A percentile compares a stretch with the other conserved stretches of the same genome.
These are phyloP conservation scores for Paramormyrops kingsleyae DNA, from an alignment of 2,113 vertebrate genomes.

Conservation along the genomic window DNA sequence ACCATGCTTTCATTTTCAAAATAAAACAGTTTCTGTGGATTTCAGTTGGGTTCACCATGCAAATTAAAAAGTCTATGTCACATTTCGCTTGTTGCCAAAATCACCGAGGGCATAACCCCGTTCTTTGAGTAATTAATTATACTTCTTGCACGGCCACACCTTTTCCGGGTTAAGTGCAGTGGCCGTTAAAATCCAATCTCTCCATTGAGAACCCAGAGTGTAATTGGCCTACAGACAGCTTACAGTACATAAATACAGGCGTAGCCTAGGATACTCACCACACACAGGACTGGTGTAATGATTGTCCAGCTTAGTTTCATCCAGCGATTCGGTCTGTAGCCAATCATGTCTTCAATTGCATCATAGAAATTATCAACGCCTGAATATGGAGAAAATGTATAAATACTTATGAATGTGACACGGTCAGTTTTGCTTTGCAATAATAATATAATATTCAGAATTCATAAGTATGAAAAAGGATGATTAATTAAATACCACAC, in stretches of 20 bases:
- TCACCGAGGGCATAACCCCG: neutral
- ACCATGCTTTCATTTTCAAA: neutral
- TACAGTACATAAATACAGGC: neutral
- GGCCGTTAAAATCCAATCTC: neutral
- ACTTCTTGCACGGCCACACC: neutral
- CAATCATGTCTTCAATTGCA: conserved; percentile 96
- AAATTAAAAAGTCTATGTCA: neutral
- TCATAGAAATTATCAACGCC: conserved; percentile 97
- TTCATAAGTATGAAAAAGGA: neutral
- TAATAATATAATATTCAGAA: neutral
- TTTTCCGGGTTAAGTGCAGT: neutral
- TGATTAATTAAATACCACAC: neutral
- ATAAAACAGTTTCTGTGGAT: neutral
- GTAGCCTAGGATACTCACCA: conserved; percentile 61
- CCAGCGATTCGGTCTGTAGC: conserved; percentile 94
- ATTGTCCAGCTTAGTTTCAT: conserved; percentile 98
- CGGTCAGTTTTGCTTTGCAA: neutral
- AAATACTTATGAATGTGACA: neutral
- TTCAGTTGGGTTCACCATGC: neutral
- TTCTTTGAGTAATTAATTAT: neutral
- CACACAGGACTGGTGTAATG: conserved; percentile 88
- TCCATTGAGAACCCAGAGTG: neutral
- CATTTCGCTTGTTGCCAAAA: neutral
- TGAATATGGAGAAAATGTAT: conserved; percentile 34
- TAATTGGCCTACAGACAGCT: neutral